Conservation (phyloP, 1,140 invertebrate species). For the Trichoplusia ni region DNA sequence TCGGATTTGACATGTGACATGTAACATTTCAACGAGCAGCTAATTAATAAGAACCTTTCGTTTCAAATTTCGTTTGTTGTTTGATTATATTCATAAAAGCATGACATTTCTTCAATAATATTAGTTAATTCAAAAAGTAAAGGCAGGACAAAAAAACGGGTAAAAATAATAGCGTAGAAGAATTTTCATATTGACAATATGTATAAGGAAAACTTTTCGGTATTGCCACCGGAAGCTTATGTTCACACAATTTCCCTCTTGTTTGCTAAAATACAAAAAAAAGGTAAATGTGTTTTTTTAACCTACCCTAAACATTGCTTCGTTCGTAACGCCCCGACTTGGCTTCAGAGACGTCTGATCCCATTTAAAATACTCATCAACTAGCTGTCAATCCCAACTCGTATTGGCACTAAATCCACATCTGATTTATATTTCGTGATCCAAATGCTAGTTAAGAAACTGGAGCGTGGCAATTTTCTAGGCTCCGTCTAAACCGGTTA, state of each 20-base stretch:
- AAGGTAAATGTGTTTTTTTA: too few species aligned
- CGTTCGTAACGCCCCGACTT: too few species aligned
- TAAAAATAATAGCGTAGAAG: too few species aligned
- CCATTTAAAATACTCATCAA: neutral
- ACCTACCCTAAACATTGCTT: too few species aligned
- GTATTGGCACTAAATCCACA: neutral
- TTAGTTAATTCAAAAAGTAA: too few species aligned
- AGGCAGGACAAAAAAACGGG: too few species aligned
- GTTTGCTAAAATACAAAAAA: neutral
- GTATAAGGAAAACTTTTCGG: neutral
- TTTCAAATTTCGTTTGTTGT: neutral
- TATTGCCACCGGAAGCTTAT: neutral
- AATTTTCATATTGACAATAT: slow-evolving; percentile 4
- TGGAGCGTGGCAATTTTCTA: slow-evolving; percentile 27
- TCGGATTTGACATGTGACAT: too few species aligned
- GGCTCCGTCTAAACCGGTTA: neutral
- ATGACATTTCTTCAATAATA: too few species aligned
- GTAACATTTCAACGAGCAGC: too few species aligned
- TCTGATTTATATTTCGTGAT: slow-evolving; percentile 8
- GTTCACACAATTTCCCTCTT: neutral
- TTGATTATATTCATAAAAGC: neutral
- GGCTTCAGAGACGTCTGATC: neutral
- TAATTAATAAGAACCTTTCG: neutral
- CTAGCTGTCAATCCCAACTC: neutral
- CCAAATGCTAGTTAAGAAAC: neutral